Evolutionary conservation across 2,797 vertebrate genomes (phyloP), one percentile per base, ranked within the genome.

Genomic region (Chiloscyllium punctatum): DNA sequence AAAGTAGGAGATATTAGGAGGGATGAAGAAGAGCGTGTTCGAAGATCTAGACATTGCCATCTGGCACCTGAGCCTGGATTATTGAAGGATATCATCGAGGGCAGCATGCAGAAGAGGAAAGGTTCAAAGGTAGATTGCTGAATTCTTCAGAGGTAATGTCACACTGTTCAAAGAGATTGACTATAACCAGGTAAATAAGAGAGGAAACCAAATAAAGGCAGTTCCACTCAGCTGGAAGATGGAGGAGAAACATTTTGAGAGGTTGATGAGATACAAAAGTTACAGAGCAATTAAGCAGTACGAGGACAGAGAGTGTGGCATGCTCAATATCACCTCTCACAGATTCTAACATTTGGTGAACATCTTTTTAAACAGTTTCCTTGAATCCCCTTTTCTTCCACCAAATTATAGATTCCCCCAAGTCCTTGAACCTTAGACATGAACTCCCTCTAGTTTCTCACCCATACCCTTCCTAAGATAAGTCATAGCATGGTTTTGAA

Each of bases 391-490:
- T n/a, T 92, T 18, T 92, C 11, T n/a, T 21, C 18, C 18, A 27
- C 62, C 21, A 92, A 92, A 7, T 2, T 9, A 92, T 18, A 87
- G 48, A 21, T 90, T 25, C 88, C 62, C 33, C 88, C 15, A 62
- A 5, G 16, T 68, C 88, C 33, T 66, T 25, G 27, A 51, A 90
- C 57, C 57, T 33, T n/a, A 33, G 57, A 30, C 23, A 6, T 91
- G 30, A 91, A 66, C 57, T 92, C 90, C 23, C 18, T 42, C 21
- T 92, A 66, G 66, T 69, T 92, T 69, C 90, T 92, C 21, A 92
- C 90, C 90, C 90, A 37, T 92, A 66, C n/a, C 90, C n/a, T 68
- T 92, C 69, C n/a, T 11, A n/a, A 69, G n/a, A 25, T 92, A 91
- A n/a, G 62, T 68, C 62, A 92, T n/a, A 68, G 18, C 37, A 92